phyloP scores from a whole-genome alignment of 53 echinoderm and acorn worm species.

The Holothuria leucospilota region DNA sequence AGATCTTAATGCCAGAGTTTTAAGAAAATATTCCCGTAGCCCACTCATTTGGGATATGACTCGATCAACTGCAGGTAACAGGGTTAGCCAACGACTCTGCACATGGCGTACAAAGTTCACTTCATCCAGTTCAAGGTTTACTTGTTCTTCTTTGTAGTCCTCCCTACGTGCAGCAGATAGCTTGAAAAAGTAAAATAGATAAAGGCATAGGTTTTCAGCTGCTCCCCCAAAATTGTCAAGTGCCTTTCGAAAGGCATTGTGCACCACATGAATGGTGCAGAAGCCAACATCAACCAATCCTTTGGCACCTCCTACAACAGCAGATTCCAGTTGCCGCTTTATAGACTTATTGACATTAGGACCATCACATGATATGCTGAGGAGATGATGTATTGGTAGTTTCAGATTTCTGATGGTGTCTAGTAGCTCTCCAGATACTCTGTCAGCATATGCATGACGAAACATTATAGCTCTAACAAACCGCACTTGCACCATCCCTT shows the following conservation, averaged over 20 bases:
- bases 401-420: neutral
- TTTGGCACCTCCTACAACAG: neutral
- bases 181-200: constrained; percentile 29
- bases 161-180: constrained; percentile 3
- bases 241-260: constrained; percentile 13
- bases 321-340: neutral
- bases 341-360: constrained; percentile 18
- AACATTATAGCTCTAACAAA: no score
- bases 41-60: constrained; percentile 6
- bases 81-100: constrained; percentile 25
- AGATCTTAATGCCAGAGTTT: neutral
- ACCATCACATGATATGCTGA: constrained; percentile 9
- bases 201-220: constrained; percentile 8
- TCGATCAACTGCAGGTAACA: constrained; percentile 11
- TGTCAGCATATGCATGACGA: no score
- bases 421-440: no score
- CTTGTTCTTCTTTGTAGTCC: constrained; percentile 13
- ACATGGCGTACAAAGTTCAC: constrained; percentile 20
- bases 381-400: neutral
- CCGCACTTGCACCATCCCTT: no score
- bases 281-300: neutral
- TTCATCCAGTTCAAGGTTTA: constrained; percentile 9
- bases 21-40: no score
- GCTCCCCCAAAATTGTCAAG: neutral
- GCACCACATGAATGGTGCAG: constrained; percentile 7